Conservation (phyloP, 2,113 vertebrate genomes). For the Chloebia gouldiae region DNA sequence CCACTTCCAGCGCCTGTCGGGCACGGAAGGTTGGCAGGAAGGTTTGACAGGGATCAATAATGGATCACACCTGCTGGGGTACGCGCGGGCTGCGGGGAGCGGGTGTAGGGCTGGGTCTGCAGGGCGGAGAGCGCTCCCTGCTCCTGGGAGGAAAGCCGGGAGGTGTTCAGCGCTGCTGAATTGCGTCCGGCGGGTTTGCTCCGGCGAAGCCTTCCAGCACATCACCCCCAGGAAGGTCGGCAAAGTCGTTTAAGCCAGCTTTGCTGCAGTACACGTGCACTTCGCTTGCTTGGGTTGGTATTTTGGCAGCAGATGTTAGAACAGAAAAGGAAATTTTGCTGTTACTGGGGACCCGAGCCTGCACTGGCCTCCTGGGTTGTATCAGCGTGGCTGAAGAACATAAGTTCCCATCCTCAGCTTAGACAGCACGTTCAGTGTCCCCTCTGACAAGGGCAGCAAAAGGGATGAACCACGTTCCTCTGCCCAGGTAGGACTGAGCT, state of each 20-base stretch:
- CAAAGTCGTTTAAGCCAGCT: rapidly evolving
- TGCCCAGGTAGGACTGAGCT: rapidly evolving
- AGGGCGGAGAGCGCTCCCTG: rapidly evolving
- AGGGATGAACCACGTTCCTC: rapidly evolving
- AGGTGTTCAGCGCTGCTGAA: background rate
- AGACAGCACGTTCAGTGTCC: rapidly evolving
- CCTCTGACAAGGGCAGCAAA: background rate
- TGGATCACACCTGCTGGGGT: rapidly evolving
- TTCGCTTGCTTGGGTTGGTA: rapidly evolving
- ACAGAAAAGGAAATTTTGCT: background rate
- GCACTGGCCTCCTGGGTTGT: no score
- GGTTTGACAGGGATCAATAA: background rate
- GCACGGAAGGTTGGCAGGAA: background rate
- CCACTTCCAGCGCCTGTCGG: rapidly evolving
- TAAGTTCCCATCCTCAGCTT: rapidly evolving
- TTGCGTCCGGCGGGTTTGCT: background rate
- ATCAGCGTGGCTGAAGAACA: rapidly evolving
- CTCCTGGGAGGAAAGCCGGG: background rate
- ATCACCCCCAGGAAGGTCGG: rapidly evolving
- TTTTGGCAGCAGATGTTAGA: background rate
- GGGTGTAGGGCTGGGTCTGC: rapidly evolving
- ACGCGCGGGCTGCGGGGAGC: no score
- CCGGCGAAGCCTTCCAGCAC: rapidly evolving
- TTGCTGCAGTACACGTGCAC: rapidly evolving
- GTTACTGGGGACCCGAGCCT: background rate